phyloP scores from a whole-genome alignment of 2,113 vertebrate genomes.

The Furnarius figulus region DNA sequence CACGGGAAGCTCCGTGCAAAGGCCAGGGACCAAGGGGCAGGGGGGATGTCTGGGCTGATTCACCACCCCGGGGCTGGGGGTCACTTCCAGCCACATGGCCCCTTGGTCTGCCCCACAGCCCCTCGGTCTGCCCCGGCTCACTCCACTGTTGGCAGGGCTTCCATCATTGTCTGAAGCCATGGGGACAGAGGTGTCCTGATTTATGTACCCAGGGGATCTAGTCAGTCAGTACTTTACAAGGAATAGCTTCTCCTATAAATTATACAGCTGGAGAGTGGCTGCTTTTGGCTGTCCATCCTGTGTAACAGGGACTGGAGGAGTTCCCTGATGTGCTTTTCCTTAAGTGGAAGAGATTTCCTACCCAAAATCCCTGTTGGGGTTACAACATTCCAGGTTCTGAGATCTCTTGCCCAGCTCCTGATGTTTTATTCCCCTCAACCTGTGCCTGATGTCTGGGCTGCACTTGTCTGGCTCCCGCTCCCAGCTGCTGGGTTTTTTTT shows the following conservation, averaged over 20 bases:
- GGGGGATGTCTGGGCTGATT: background rate
- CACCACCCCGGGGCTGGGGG: rapidly evolving
- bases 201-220: background rate
- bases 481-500: background rate
- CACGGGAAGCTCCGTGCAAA: rapidly evolving
- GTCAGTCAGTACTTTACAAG: background rate
- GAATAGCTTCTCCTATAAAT: background rate
- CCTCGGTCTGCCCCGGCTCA: rapidly evolving
- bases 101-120: rapidly evolving
- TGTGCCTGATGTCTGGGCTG: background rate
- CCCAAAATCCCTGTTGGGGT: rapidly evolving
- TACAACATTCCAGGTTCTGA: rapidly evolving
- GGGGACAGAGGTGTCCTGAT: background rate
- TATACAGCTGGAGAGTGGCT: rapidly evolving
- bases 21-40: rapidly evolving
- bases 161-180: rapidly evolving
- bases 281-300: rapidly evolving
- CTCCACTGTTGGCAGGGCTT: background rate
- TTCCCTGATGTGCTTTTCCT: background rate
- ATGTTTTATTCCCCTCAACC: background rate
- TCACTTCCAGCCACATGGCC: background rate
- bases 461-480: background rate
- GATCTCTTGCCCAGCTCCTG: rapidly evolving
- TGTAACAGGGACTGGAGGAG: rapidly evolving
- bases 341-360: rapidly evolving